Evolutionary conservation across 35 echinoderm and acorn worm species (phyloP).

Genomic region (Anneissia japonica): DNA sequence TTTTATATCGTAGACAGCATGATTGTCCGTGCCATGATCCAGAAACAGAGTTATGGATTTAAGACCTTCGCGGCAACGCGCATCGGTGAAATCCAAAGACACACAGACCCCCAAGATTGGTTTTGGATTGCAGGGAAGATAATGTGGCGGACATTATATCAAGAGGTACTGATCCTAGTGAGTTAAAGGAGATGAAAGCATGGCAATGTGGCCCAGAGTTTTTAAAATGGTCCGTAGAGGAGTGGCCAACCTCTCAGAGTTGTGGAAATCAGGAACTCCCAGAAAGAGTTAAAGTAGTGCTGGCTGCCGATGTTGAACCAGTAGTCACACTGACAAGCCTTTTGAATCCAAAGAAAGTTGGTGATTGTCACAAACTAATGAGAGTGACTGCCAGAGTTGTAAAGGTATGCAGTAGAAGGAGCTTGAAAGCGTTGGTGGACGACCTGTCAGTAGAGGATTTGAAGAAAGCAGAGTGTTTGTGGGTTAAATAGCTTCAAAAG

Average conservation of each 20-base stretch:
- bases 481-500: slow-evolving; percentile 23
- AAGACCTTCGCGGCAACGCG: slow-evolving; percentile 50
- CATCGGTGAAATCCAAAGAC: slow-evolving; percentile 39
- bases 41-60: slow-evolving; percentile 52
- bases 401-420: background rate
- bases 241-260: background rate
- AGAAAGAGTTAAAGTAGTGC: no score
- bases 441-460: slow-evolving; percentile 24
- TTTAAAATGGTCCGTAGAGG: slow-evolving; percentile 11
- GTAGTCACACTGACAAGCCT: background rate
- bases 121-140: slow-evolving; percentile 33
- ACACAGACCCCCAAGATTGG: slow-evolving; percentile 31
- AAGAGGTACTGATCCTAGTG: slow-evolving; percentile 5
- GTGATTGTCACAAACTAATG: slow-evolving; percentile 12
- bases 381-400: slow-evolving; percentile 30
- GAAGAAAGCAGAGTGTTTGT: slow-evolving; percentile 14
- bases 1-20: slow-evolving; percentile 46
- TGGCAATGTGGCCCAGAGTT: slow-evolving; percentile 14
- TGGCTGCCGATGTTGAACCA: background rate
- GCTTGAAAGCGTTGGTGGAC: background rate
- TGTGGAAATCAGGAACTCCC: background rate
- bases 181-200: background rate
- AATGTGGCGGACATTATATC: slow-evolving; percentile 39
- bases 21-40: slow-evolving; percentile 46
- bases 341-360: no score